phyloP scores from a whole-genome alignment of 2,797 vertebrate species.

The Halcyon chelicuti region DNA sequence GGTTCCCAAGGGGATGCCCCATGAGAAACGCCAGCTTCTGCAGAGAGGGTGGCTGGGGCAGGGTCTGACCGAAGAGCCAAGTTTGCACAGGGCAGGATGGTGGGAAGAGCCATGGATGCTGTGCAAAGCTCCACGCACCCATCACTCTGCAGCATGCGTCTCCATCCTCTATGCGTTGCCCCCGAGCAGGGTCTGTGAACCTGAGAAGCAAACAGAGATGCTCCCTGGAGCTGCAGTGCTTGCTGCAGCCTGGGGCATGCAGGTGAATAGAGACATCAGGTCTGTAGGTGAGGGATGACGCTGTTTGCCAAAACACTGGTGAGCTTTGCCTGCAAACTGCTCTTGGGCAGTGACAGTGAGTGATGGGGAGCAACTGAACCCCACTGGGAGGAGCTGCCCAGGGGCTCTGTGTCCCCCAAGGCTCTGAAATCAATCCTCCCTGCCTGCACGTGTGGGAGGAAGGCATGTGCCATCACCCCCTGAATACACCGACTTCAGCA shows the following conservation, averaged over 20 bases:
- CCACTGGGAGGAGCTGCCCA: not conserved
- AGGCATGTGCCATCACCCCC: not conserved
- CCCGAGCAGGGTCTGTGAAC: not conserved
- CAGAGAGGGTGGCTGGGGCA: not conserved
- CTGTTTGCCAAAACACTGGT: not conserved
- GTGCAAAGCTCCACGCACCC: not conserved
- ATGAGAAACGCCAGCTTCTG: rapidly evolving
- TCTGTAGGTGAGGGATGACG: not conserved
- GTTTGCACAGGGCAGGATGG: not conserved
- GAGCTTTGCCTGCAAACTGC: not conserved
- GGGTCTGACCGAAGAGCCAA: not conserved
- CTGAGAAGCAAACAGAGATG: not conserved
- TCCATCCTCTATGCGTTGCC: rapidly evolving
- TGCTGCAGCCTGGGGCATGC: not conserved
- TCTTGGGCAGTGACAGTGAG: not conserved
- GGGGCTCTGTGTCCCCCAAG: not conserved
- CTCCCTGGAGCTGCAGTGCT: no score
- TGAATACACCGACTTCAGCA: not conserved
- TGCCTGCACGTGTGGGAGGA: not conserved
- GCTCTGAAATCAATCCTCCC: not conserved
- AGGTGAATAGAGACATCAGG: not conserved
- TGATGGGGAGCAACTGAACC: not conserved
- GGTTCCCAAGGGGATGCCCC: rapidly evolving
- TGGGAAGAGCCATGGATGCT: not conserved
- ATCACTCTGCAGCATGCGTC: not conserved